Evolutionary conservation across 2,888 invertebrate genomes (phyloP), one percentile per base, ranked within the genome.

Genomic region (Troides oblongomaculatus): DNA sequence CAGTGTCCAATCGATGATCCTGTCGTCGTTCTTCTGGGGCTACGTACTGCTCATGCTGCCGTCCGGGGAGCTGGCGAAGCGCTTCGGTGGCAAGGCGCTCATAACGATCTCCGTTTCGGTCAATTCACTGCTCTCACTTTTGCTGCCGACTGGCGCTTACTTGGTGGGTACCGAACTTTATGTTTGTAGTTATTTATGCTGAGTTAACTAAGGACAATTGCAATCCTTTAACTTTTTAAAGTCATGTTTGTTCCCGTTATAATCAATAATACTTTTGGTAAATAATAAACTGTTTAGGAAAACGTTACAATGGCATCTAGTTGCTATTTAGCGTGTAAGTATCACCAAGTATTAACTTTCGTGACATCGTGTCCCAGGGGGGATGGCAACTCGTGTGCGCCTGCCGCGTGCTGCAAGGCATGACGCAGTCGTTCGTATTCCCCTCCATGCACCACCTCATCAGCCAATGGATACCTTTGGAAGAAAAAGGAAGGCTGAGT

Each of bases 1-100:
- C 57, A 76, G 84, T 2, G 91, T 92, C 18, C 88, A 89, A 73
- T 87, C 92, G 0, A 75, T 93, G 59, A 89, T 95, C 17, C 83
- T 95, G 8, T 95, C 95, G 67, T 94, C 95, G 17, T 96, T 95
- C 79, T 95, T 95, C 79, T 95, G 95, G 95, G 95, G 95, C 2
- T 96, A 96, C 78, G 90, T 95, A 0, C 75, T 94, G 8, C 93
- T 94, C 43, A 77, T 77, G 66, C 81, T 96, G 10, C 94, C 94
- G 0, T 93, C 94, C 0, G 94, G 95, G 0, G 89, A 95, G 69
- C 79, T 97, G 62, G 95, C 95, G 0, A 95, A 95, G 79, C 92
- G 90, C 1, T 95, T 94, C 84, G 97, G 97, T 0, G 95, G 95
- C 0, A 95, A 95, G 79, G 90, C 93, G 71, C 88, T 97, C 25